phyloP scores from a whole-genome alignment of 2,888 invertebrate genomes.

The Corbicula japonica region DNA sequence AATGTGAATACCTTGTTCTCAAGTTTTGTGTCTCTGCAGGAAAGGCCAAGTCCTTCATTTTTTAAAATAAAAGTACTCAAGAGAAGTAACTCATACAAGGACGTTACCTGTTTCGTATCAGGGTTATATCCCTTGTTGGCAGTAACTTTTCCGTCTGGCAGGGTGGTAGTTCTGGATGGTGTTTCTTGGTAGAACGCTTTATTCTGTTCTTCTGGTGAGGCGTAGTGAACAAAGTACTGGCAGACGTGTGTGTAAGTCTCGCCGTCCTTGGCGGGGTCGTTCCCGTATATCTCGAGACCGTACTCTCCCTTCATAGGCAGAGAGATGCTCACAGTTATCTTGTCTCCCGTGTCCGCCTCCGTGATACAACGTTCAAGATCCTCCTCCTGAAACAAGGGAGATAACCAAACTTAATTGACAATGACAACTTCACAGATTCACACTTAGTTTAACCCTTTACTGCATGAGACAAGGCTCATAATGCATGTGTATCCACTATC shows the following conservation, averaged over 20 bases:
- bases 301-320: constrained; percentile 85
- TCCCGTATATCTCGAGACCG: constrained; percentile 86
- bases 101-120: constrained; percentile 75
- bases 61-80: neutral
- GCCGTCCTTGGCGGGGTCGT: constrained; percentile 86
- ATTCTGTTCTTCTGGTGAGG: constrained; percentile 75
- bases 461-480: too few relatives aligned
- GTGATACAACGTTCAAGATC: constrained; percentile 83
- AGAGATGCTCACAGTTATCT: constrained; percentile 78
- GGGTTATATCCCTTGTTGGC: constrained; percentile 66
- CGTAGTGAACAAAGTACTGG: constrained; percentile 83
- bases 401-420: neutral
- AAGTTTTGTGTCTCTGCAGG: too few relatives aligned
- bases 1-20: too few relatives aligned
- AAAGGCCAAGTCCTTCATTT: too few relatives aligned
- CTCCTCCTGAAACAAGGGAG: constrained; percentile 73
- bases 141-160: constrained; percentile 59
- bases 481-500: too few relatives aligned
- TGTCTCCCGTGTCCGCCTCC: constrained; percentile 82
- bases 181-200: constrained; percentile 82
- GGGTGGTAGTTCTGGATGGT: constrained; percentile 68
- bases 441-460: neutral
- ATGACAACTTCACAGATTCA: neutral
- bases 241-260: constrained; percentile 85
- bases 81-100: constrained; percentile 31